Percentiles rank a stretch among this genome's conserved stretches.
These are phyloP conservation scores for Drosophila mettleri DNA, from an alignment of 2,888 invertebrate species.

Conservation along the genomic window DNA sequence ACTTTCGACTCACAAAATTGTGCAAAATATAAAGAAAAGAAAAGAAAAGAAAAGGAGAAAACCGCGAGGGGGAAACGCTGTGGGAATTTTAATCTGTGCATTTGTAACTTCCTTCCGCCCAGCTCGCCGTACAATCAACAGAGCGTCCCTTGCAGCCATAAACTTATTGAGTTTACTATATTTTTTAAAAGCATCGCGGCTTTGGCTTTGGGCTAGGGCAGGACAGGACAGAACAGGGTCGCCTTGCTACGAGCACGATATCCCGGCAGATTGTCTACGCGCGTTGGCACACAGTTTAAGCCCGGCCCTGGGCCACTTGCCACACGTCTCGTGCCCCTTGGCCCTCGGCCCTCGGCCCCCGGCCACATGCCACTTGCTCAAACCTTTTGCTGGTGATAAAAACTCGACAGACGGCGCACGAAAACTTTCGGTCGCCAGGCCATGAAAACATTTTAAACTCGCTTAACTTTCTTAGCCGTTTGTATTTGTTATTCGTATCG, in stretches of 20 bases:
- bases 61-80: constrained; percentile 53
- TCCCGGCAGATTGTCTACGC: constrained; percentile 50
- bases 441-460: constrained; percentile 67
- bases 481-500: constrained; percentile 9
- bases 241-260: constrained; percentile 19
- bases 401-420: constrained; percentile 61
- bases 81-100: constrained; percentile 68
- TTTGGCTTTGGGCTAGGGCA: constrained; percentile 14
- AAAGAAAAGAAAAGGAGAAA: constrained; percentile 10
- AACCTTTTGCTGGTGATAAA: constrained; percentile 67
- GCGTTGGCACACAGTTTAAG: constrained; percentile 24
- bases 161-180: constrained; percentile 67
- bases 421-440: constrained; percentile 61
- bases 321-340: constrained; percentile 8
- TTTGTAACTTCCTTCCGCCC: constrained; percentile 70
- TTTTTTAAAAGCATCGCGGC: constrained; percentile 64
- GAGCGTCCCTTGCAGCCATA: constrained; percentile 40
- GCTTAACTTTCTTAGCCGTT: constrained; percentile 58
- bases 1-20: constrained; percentile 52
- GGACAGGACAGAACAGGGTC: too few relatives aligned
- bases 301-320: constrained; percentile 18
- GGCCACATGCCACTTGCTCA: constrained; percentile 43
- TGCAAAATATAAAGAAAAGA: constrained; percentile 23
- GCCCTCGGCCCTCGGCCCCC: not conserved
- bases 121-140: constrained; percentile 47